Percentiles rank a stretch among this genome's conserved stretches.
Conservation (phyloP, 2,888 invertebrate genomes). For the Dendrolimus pini region DNA sequence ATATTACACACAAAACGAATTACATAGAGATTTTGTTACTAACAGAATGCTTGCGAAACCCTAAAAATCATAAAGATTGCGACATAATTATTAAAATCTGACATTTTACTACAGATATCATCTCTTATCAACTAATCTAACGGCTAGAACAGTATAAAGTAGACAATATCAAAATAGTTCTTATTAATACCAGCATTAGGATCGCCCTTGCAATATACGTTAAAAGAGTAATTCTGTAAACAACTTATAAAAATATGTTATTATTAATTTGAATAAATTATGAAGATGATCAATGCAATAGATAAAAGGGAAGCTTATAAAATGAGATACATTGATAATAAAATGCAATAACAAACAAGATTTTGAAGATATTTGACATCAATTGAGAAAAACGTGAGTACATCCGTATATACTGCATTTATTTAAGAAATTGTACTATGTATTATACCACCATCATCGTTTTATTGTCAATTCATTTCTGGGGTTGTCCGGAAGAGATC, state of each 20-base stretch:
- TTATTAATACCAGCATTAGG: neutral
- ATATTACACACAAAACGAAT: too few relatives aligned
- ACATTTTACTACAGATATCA: conserved; percentile 15
- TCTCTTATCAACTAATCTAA: conserved; percentile 14
- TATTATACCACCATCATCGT: too few relatives aligned
- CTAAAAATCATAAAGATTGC: conserved; percentile 13
- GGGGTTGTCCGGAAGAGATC: too few relatives aligned
- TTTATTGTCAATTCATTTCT: too few relatives aligned
- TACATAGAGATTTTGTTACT: neutral
- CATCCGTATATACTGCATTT: too few relatives aligned
- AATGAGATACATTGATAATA: neutral
- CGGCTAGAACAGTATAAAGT: neutral
- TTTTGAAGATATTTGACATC: too few relatives aligned
- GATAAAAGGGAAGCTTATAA: neutral
- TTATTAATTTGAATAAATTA: neutral
- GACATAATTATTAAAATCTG: conserved; percentile 16
- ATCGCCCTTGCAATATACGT: neutral
- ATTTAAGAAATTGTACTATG: too few relatives aligned
- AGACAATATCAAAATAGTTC: neutral
- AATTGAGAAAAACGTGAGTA: too few relatives aligned
- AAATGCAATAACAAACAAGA: too few relatives aligned
- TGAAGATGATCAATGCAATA: conserved; percentile 1
- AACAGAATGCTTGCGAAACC: neutral
- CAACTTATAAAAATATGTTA: neutral
- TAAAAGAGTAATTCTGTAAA: neutral